Conservation (phyloP, 2,888 invertebrate genomes). For the Leptinotarsa juncta region DNA sequence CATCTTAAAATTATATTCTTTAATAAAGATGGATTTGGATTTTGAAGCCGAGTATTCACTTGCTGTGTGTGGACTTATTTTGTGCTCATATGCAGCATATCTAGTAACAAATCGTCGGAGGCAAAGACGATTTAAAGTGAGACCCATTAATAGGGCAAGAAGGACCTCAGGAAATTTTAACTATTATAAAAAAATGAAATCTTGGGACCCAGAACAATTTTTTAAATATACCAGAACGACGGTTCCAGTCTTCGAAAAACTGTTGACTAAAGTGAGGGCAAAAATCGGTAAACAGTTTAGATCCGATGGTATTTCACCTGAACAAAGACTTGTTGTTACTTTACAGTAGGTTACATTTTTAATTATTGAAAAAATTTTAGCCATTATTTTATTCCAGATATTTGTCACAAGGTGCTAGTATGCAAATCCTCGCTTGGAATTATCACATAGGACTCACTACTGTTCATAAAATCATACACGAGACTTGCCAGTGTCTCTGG, state of each 20-base stretch:
- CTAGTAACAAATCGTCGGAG: not conserved
- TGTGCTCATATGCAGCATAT: constrained; percentile 20
- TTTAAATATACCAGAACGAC: constrained; percentile 40
- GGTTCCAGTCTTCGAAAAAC: constrained; percentile 36
- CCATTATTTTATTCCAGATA: constrained; percentile 17
- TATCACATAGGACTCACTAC: constrained; percentile 18
- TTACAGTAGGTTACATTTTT: constrained; percentile 36
- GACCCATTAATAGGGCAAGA: constrained; percentile 28
- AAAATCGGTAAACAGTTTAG: constrained; percentile 26
- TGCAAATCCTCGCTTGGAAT: constrained; percentile 20
- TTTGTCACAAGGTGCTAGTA: constrained; percentile 21
- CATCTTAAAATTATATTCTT: not conserved
- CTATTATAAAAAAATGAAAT: constrained; percentile 38
- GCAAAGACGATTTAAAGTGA: constrained; percentile 26
- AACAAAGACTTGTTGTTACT: constrained; percentile 36
- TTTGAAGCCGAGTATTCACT: constrained; percentile 21
- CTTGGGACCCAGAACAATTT: constrained; percentile 33
- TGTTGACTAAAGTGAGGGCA: not conserved
- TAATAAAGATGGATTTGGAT: constrained; percentile 23
- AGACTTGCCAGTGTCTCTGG: constrained; percentile 43
- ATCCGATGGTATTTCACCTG: constrained; percentile 35
- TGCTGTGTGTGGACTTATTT: constrained; percentile 19
- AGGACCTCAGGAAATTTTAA: constrained; percentile 20
- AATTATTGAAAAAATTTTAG: not conserved
- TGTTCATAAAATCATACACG: constrained; percentile 45